Conservation (phyloP, 2,888 invertebrate species). For the Bruchidius siliquastri region DNA sequence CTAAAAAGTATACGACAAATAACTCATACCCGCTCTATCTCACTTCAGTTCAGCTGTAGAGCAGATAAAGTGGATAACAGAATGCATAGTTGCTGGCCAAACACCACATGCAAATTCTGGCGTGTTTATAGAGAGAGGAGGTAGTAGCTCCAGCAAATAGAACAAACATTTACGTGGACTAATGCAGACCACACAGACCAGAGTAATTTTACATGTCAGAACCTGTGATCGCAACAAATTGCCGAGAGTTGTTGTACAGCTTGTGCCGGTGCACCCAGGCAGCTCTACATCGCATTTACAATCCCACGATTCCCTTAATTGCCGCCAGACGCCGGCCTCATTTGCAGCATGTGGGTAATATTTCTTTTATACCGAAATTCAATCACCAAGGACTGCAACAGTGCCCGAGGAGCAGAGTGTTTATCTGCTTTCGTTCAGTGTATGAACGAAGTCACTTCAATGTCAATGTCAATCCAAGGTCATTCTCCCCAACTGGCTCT, state of each 20-base stretch:
- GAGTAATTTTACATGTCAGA: slow-evolving; percentile 40
- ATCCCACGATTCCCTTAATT: slow-evolving; percentile 26
- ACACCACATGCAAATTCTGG: background rate
- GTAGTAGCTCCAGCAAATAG: background rate
- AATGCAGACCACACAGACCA: slow-evolving; percentile 34
- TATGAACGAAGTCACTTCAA: too few species aligned
- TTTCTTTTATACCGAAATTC: background rate
- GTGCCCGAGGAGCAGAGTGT: background rate
- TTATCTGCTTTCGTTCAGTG: background rate
- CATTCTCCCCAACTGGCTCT: too few species aligned
- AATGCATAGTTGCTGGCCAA: background rate
- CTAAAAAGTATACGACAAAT: too few species aligned
- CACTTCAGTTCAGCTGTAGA: too few species aligned
- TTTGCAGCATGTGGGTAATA: background rate
- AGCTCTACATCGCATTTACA: slow-evolving; percentile 25
- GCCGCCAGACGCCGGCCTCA: background rate
- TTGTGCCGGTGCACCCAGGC: background rate
- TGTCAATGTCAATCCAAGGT: too few species aligned
- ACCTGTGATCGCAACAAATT: slow-evolving; percentile 41
- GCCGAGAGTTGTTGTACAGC: slow-evolving; percentile 32
- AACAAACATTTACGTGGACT: slow-evolving; percentile 21
- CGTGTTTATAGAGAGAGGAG: background rate
- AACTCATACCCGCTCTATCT: too few species aligned
- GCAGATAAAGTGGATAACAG: background rate
- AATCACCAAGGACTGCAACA: background rate